Conservation (phyloP, 2,888 invertebrate genomes). For the Chorisops tibialis region DNA sequence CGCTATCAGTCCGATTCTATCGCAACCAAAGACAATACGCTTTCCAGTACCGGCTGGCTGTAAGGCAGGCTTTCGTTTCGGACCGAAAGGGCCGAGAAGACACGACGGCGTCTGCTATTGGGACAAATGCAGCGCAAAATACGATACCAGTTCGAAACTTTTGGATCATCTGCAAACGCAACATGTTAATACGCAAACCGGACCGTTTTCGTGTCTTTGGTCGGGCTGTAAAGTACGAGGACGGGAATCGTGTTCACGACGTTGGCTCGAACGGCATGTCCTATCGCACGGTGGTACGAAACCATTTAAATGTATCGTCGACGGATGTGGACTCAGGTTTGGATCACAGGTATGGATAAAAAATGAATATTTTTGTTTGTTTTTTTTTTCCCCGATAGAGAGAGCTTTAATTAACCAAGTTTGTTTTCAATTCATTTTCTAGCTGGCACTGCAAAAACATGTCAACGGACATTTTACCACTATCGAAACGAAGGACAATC, state of each 20-base stretch:
- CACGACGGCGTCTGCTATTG: constrained; percentile 68
- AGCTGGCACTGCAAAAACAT: constrained; percentile 77
- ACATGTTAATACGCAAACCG: constrained; percentile 83
- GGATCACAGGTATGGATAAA: constrained; percentile 88
- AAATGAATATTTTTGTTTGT: constrained; percentile 40
- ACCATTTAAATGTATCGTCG: constrained; percentile 93
- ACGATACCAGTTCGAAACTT: constrained; percentile 76
- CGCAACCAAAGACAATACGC: constrained; percentile 77
- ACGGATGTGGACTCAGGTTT: constrained; percentile 84
- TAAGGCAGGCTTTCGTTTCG: constrained; percentile 45
- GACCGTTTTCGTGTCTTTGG: constrained; percentile 89
- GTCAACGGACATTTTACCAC: constrained; percentile 86
- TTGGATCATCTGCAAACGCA: constrained; percentile 83
- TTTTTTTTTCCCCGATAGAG: not conserved
- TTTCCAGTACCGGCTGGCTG: constrained; percentile 63
- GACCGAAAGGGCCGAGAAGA: constrained; percentile 48
- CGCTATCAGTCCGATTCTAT: constrained; percentile 70
- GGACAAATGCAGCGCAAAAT: constrained; percentile 76
- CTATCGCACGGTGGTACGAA: constrained; percentile 88
- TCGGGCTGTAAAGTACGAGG: constrained; percentile 91
- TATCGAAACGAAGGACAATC: constrained; percentile 55
- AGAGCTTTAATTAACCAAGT: not conserved
- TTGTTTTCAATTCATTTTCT: constrained; percentile 9
- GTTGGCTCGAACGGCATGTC: constrained; percentile 92
- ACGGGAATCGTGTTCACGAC: constrained; percentile 83